Conservation (phyloP, 2,797 vertebrate species). For the Linurgus olivaceus region DNA sequence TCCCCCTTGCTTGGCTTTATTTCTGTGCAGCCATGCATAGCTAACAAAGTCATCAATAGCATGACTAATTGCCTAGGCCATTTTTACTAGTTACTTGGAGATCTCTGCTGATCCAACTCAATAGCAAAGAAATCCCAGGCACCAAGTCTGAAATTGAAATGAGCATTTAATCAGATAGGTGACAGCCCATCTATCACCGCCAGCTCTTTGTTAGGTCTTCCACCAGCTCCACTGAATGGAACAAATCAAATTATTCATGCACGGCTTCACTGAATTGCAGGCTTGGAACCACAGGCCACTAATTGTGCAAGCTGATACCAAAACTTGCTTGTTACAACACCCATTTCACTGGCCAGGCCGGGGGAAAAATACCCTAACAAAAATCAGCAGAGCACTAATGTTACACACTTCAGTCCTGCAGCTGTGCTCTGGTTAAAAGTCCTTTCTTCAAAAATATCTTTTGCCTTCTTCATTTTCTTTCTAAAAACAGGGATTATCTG, state of each 20-base stretch:
- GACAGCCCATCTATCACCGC: slow-evolving; percentile 79
- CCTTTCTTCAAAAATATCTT: slow-evolving; percentile 21
- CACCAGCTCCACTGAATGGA: slow-evolving; percentile 72
- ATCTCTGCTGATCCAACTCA: slow-evolving; percentile 64
- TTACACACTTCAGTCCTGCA: slow-evolving; percentile 39
- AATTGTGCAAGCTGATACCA: slow-evolving; percentile 72
- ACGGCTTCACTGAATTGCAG: slow-evolving; percentile 71
- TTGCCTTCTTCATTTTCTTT: slow-evolving; percentile 24
- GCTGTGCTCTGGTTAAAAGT: slow-evolving; percentile 41
- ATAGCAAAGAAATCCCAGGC: slow-evolving; percentile 66
- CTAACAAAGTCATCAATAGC: slow-evolving; percentile 71
- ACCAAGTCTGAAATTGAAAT: slow-evolving; percentile 75
- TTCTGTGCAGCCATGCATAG: slow-evolving; percentile 62
- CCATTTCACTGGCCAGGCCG: slow-evolving; percentile 29
- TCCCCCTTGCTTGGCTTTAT: background rate
- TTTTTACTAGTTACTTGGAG: slow-evolving; percentile 66
- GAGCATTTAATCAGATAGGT: slow-evolving; percentile 81
- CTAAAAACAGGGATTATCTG: slow-evolving; percentile 55
- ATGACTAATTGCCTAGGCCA: slow-evolving; percentile 70
- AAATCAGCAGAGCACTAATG: slow-evolving; percentile 35
- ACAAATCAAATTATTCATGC: slow-evolving; percentile 86
- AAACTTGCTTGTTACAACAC: slow-evolving; percentile 71
- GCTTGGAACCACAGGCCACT: slow-evolving; percentile 69
- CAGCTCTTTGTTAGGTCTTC: slow-evolving; percentile 75
- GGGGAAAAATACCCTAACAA: slow-evolving; percentile 49